These are phyloP conservation scores for Pogonophryne albipinna DNA, from an alignment of 2,797 vertebrate genomes.

Conservation along the genomic window DNA sequence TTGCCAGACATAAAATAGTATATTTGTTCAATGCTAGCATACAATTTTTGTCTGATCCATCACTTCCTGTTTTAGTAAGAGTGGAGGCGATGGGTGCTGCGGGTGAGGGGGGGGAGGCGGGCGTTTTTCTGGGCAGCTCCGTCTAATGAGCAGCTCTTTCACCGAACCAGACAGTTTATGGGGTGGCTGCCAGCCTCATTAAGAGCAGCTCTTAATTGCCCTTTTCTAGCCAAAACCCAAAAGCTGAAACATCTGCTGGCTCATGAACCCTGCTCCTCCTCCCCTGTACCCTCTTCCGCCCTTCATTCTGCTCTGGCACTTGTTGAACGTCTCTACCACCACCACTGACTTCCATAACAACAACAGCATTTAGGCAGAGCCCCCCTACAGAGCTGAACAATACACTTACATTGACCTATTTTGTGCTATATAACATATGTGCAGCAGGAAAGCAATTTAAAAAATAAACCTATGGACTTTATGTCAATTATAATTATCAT, in stretches of 20 bases:
- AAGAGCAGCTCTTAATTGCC: constrained; percentile 85
- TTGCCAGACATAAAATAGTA: constrained; percentile 53
- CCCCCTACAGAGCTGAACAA: neutral
- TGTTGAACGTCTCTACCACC: constrained; percentile 34
- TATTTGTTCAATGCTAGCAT: constrained; percentile 51
- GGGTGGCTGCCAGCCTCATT: constrained; percentile 86
- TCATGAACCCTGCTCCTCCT: constrained; percentile 63
- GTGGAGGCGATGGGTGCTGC: constrained; percentile 43
- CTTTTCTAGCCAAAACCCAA: constrained; percentile 86
- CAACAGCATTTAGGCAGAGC: constrained; percentile 18
- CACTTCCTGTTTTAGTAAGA: constrained; percentile 70
- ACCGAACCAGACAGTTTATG: constrained; percentile 85
- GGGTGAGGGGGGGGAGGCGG: constrained; percentile 36
- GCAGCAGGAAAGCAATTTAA: constrained; percentile 12
- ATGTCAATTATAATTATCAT: neutral
- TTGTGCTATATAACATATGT: neutral
- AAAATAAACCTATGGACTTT: neutral
- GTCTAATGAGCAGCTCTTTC: constrained; percentile 85
- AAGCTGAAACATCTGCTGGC: constrained; percentile 87
- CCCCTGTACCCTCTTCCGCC: constrained; percentile 58
- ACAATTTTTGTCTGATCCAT: constrained; percentile 75
- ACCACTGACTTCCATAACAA: constrained; percentile 10
- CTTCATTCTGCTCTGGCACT: constrained; percentile 56
- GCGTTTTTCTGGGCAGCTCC: constrained; percentile 69
- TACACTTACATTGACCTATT: neutral